These are phyloP conservation scores for Gracilinanus agilis DNA, from an alignment of 2,113 vertebrate genomes.

Conservation along the genomic window DNA sequence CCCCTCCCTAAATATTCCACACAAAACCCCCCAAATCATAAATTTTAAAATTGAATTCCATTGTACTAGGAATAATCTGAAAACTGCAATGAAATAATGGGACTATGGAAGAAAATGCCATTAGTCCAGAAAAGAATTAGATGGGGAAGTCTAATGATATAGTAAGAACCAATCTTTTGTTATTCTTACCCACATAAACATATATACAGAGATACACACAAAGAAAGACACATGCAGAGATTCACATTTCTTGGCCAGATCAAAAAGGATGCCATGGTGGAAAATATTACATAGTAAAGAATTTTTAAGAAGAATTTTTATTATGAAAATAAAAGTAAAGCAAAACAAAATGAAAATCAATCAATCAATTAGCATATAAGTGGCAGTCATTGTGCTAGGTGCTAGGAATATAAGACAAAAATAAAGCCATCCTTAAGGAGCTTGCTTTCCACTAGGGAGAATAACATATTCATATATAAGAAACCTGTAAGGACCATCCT, in stretches of 20 bases:
- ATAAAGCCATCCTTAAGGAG: not conserved
- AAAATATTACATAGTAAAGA: not conserved
- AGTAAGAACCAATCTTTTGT: not conserved
- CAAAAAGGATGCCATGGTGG: not conserved
- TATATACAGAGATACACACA: not conserved
- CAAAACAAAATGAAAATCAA: not conserved
- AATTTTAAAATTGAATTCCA: not conserved
- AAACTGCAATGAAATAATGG: not conserved
- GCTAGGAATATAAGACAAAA: not conserved
- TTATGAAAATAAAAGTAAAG: not conserved
- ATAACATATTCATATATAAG: not conserved
- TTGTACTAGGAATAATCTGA: not conserved
- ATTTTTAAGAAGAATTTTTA: slow-evolving; percentile 10
- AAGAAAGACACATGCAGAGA: not conserved
- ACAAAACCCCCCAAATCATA: not conserved
- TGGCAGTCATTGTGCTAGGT: not conserved
- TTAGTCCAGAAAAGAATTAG: not conserved
- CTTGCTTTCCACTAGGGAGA: not conserved
- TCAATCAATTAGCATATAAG: not conserved
- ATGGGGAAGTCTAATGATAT: not conserved
- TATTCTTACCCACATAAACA: not conserved
- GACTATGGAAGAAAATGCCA: not conserved
- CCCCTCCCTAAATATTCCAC: not conserved
- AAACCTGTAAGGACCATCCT: not conserved
- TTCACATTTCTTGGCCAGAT: not conserved